Evolutionary conservation across 2,888 invertebrate species (phyloP), one percentile per base, ranked within the genome.

Genomic region (Sinopyrophorus schimmeli): DNA sequence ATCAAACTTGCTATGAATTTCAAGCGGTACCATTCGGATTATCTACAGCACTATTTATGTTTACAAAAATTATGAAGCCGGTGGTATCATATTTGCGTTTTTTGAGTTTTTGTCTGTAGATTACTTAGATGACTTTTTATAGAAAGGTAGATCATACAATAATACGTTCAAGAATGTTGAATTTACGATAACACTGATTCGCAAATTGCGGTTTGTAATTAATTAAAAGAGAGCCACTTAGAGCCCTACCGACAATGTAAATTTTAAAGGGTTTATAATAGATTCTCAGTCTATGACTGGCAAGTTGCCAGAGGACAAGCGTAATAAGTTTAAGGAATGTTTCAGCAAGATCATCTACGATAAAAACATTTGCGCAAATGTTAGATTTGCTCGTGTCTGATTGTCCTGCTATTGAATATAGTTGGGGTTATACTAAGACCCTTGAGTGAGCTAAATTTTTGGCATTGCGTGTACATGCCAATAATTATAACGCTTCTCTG

Each of bases 341-440:
- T 5, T 18, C 9, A n/a, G 2, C 5, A 18, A 30, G 3, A 20
- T 20, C 11, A 11, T 6, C 5, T n/a, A 14, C 1, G 2, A 58
- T 58, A 11, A 46, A 50, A 21, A 23, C 44, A 6, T 47, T 57
- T 30, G 57, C 57, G 5, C 24, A 32, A 9, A 27, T 57, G 10
- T 14, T 55, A 10, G 57, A 56, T 5, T 14, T 23, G 5, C 27
- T 59, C 6, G 35, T 49, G 3, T 47, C 60, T 9, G 53, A 44
- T 2, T 59, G 55, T 17, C 60, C 57, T 3, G 56, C 55, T 5
- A 44, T 57, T n/a, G n/a, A n/a, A n/a, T n/a, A n/a, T n/a, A n/a
- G n/a, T n/a, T 57, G 38, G 38, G 5, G 53, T 1, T 53, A 60
- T n/a, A 56, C 53, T 0, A 59, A 57, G 30, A 6, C 5, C 1